A percentile compares a stretch with the other conserved stretches of the same genome.
Conservation (phyloP, 2,888 invertebrate genomes). For the Drosophila subquinaria region DNA sequence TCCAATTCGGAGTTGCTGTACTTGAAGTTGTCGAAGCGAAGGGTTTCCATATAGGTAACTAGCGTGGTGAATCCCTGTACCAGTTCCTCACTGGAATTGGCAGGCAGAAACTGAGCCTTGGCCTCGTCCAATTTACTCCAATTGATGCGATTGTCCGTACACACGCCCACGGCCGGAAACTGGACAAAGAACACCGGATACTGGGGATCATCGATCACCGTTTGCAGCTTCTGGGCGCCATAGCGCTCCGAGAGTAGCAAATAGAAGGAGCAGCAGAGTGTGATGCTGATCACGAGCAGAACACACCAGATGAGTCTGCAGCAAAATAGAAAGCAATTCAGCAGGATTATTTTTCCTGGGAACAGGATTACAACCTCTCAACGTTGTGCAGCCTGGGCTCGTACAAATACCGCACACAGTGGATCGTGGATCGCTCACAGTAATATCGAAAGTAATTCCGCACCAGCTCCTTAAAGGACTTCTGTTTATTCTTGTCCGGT, state of each 20-base stretch:
- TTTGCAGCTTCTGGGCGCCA: slow-evolving; percentile 76
- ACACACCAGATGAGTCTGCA: slow-evolving; percentile 79
- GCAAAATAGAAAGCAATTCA: neutral
- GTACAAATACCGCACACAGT: slow-evolving; percentile 83
- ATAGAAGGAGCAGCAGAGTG: slow-evolving; percentile 69
- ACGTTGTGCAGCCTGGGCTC: slow-evolving; percentile 73
- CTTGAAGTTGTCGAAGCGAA: slow-evolving; percentile 81
- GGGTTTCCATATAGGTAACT: slow-evolving; percentile 71
- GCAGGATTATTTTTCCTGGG: neutral
- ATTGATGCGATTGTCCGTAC: slow-evolving; percentile 83
- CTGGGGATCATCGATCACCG: slow-evolving; percentile 84
- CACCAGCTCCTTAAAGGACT: slow-evolving; percentile 60
- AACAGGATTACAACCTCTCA: slow-evolving; percentile 72
- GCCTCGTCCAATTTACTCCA: slow-evolving; percentile 80
- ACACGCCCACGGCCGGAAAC: slow-evolving; percentile 84
- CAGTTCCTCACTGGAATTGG: slow-evolving; percentile 62
- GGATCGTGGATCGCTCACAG: slow-evolving; percentile 82
- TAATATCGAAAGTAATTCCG: slow-evolving; percentile 77
- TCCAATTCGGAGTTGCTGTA: slow-evolving; percentile 63
- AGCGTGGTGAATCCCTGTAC: slow-evolving; percentile 68
- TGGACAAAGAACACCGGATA: slow-evolving; percentile 82
- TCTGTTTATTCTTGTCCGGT: slow-evolving; percentile 10
- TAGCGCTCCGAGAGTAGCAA: slow-evolving; percentile 75
- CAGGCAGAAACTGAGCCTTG: slow-evolving; percentile 72
- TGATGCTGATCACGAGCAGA: slow-evolving; percentile 73